Evolutionary conservation across 2,888 invertebrate genomes (phyloP).

Genomic region (Sinopyrophorus schimmeli): DNA sequence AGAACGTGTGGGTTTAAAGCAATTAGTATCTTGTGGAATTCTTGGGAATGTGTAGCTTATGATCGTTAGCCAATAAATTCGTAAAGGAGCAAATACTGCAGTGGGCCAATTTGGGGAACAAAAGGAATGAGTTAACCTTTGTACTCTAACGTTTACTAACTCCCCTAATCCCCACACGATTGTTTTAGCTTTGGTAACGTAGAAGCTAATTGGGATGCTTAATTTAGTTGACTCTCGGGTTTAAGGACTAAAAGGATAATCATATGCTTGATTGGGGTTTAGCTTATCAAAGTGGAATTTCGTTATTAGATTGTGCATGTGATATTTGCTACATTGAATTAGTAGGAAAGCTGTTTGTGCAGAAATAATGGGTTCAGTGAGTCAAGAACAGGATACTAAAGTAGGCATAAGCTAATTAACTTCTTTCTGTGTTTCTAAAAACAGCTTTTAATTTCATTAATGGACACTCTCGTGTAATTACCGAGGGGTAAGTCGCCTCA

Average conservation of each 20-base stretch:
- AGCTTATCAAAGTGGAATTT: slow-evolving; percentile 39
- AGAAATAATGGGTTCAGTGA: slow-evolving; percentile 7
- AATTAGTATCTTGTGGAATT: no score
- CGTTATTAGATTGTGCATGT: slow-evolving; percentile 37
- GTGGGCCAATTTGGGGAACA: slow-evolving; percentile 29
- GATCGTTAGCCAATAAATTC: slow-evolving; percentile 23
- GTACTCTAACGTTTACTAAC: slow-evolving; percentile 37
- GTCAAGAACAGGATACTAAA: no score
- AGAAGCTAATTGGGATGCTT: slow-evolving; percentile 39
- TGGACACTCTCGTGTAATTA: not conserved
- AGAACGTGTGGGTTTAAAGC: no score
- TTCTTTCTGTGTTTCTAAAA: slow-evolving; percentile 5
- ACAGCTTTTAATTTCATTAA: slow-evolving; percentile 18
- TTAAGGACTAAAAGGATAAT: slow-evolving; percentile 41
- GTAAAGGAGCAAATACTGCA: slow-evolving; percentile 27
- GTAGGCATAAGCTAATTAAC: no score
- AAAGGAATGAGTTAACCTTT: slow-evolving; percentile 37
- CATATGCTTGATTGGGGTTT: slow-evolving; percentile 39
- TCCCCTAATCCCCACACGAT: slow-evolving; percentile 36
- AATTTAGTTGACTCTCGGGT: slow-evolving; percentile 38
- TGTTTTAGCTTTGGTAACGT: slow-evolving; percentile 37
- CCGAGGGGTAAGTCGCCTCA: not conserved
- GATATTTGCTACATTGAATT: slow-evolving; percentile 26
- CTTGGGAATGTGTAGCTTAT: no score
- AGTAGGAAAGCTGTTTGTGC: slow-evolving; percentile 6